Conservation (phyloP, 1,140 invertebrate species). For the Monomorium pharaonis region DNA sequence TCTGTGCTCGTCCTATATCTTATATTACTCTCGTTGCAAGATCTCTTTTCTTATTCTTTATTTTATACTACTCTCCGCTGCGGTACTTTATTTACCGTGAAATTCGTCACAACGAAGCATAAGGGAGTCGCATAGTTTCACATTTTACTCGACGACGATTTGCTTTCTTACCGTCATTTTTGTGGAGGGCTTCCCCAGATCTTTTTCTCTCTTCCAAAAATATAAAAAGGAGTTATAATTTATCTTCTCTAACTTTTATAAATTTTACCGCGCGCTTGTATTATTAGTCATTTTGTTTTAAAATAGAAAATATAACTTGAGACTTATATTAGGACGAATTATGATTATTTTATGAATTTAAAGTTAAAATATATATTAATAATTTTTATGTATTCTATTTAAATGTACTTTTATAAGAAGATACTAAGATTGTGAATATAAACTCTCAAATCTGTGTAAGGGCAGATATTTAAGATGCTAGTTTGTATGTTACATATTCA, state of each 20-base stretch:
- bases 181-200: neutral
- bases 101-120: slow-evolving; percentile 67
- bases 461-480: neutral
- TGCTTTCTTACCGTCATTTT: slow-evolving; percentile 52
- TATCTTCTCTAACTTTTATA: slow-evolving; percentile 3
- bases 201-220: neutral
- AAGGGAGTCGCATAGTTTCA: slow-evolving; percentile 51
- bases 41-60: slow-evolving; percentile 29
- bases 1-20: neutral
- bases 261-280: neutral
- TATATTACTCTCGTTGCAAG: neutral
- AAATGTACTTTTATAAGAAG: neutral
- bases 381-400: neutral
- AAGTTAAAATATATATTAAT: neutral
- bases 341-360: neutral
- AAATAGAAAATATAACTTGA: neutral
- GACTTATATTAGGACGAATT: neutral
- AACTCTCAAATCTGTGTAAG: neutral
- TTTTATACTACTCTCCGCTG: slow-evolving; percentile 14
- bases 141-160: slow-evolving; percentile 69
- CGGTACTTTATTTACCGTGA: slow-evolving; percentile 69
- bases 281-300: neutral
- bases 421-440: neutral
- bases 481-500: slow-evolving; percentile 4
- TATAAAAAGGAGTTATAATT: slow-evolving; percentile 22